A percentile compares a stretch with the other conserved stretches of the same genome.
Evolutionary conservation across 2,888 invertebrate genomes (phyloP).

Genomic region (Scrobipalpa atriplicella): DNA sequence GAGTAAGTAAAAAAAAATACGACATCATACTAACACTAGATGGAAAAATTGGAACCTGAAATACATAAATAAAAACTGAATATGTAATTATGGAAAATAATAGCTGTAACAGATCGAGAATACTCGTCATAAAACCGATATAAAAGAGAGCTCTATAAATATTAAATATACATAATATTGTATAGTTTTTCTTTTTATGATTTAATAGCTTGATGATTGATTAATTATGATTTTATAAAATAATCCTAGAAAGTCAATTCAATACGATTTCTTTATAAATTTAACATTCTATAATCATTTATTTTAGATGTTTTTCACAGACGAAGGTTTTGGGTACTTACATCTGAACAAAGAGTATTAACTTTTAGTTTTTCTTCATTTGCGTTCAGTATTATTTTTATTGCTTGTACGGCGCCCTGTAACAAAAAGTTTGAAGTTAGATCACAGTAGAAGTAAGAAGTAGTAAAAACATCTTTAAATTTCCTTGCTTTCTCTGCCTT

Average conservation of each 20-base stretch:
- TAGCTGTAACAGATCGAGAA: neutral
- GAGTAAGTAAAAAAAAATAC: slow-evolving; percentile 35
- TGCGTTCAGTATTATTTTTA: slow-evolving; percentile 49
- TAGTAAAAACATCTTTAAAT: too few species aligned
- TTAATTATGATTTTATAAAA: too few species aligned
- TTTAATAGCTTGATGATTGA: too few species aligned
- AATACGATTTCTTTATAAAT: too few species aligned
- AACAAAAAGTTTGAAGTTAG: slow-evolving; percentile 41
- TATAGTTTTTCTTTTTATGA: too few species aligned
- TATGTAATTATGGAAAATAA: neutral
- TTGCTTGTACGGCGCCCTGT: slow-evolving; percentile 58
- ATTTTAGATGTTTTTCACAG: neutral
- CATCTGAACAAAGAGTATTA: slow-evolving; percentile 44
- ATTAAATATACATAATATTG: too few species aligned
- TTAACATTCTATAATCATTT: neutral
- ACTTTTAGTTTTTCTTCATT: slow-evolving; percentile 31
- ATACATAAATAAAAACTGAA: slow-evolving; percentile 43
- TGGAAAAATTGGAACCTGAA: slow-evolving; percentile 55
- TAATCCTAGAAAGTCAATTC: too few species aligned
- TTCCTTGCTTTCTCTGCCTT: too few species aligned
- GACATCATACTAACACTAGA: slow-evolving; percentile 62
- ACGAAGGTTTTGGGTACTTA: slow-evolving; percentile 43
- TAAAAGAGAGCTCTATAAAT: too few species aligned
- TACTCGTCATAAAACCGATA: too few species aligned
- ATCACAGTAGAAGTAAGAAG: too few species aligned